Evolutionary conservation across 2,888 invertebrate genomes (phyloP).

Genomic region (Tinea pellionella): DNA sequence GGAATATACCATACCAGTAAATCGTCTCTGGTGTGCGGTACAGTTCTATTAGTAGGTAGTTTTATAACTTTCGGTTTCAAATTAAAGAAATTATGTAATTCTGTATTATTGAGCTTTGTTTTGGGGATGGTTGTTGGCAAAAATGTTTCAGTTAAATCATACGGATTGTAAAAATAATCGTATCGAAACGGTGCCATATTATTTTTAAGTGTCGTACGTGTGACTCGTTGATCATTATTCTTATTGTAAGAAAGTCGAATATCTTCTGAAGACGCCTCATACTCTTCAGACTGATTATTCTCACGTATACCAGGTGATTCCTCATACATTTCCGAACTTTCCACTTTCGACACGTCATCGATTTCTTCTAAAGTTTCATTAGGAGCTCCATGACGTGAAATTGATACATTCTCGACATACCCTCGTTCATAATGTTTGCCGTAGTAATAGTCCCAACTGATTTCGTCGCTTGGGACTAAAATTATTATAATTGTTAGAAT

Average conservation of each 20-base stretch:
- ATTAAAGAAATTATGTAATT: neutral
- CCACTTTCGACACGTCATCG: no score
- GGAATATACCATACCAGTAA: constrained; percentile 40
- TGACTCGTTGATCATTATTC: neutral
- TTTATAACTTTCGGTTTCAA: neutral
- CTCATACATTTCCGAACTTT: no score
- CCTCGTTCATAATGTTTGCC: no score
- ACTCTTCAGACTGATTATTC: no score
- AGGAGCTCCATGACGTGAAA: no score
- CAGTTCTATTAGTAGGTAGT: no score
- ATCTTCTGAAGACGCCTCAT: no score
- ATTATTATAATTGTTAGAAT: neutral
- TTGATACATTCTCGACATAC: no score
- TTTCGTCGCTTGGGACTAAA: neutral
- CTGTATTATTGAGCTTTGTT: neutral
- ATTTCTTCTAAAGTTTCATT: no score
- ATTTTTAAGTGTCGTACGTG: neutral
- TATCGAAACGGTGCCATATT: neutral
- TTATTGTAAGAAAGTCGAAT: no score
- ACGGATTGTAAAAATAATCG: neutral
- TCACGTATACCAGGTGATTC: no score
- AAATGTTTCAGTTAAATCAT: neutral
- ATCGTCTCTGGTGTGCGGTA: neutral
- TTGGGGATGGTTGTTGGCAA: neutral
- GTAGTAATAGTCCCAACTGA: neutral